A percentile compares a stretch with the other conserved stretches of the same genome.
phyloP scores from a whole-genome alignment of 2,888 invertebrate species.

The Macaria notata region DNA sequence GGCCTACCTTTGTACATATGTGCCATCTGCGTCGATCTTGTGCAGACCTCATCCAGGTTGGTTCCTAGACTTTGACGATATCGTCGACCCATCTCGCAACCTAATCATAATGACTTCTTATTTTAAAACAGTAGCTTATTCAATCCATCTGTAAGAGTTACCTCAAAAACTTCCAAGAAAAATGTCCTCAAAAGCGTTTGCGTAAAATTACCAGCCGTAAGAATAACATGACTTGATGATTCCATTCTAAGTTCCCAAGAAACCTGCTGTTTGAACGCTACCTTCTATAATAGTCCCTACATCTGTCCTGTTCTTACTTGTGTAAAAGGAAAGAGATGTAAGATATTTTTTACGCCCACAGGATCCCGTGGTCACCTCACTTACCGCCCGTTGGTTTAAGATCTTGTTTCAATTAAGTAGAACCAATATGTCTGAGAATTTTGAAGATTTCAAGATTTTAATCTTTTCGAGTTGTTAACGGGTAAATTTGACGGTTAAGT shows the following conservation, averaged over 20 bases:
- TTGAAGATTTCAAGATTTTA: slow-evolving; percentile 14
- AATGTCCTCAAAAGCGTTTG: slow-evolving; percentile 15
- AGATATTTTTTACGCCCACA: slow-evolving; percentile 57
- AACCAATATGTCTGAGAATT: slow-evolving; percentile 20
- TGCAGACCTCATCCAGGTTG: too few species aligned
- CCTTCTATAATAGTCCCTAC: slow-evolving; percentile 42
- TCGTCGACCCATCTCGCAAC: too few species aligned
- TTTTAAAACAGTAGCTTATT: not conserved
- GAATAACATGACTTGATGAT: slow-evolving; percentile 28
- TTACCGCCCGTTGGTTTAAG: slow-evolving; percentile 54
- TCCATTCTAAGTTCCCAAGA: slow-evolving; percentile 30
- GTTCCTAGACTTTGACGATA: too few species aligned
- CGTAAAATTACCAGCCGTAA: slow-evolving; percentile 15
- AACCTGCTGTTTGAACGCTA: slow-evolving; percentile 42
- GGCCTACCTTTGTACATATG: too few species aligned
- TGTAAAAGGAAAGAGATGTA: slow-evolving; percentile 40
- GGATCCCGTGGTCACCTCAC: slow-evolving; percentile 34
- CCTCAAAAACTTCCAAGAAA: slow-evolving; percentile 2
- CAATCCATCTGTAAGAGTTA: not conserved
- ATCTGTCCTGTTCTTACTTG: slow-evolving; percentile 40
- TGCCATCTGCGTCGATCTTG: too few species aligned
- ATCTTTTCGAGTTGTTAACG: slow-evolving; percentile 18
- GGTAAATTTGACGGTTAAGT: slow-evolving; percentile 7
- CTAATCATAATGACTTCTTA: too few species aligned
- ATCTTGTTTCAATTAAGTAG: slow-evolving; percentile 69